Conservation (phyloP, 2,888 invertebrate genomes). For the Ypsolopha sequella region DNA sequence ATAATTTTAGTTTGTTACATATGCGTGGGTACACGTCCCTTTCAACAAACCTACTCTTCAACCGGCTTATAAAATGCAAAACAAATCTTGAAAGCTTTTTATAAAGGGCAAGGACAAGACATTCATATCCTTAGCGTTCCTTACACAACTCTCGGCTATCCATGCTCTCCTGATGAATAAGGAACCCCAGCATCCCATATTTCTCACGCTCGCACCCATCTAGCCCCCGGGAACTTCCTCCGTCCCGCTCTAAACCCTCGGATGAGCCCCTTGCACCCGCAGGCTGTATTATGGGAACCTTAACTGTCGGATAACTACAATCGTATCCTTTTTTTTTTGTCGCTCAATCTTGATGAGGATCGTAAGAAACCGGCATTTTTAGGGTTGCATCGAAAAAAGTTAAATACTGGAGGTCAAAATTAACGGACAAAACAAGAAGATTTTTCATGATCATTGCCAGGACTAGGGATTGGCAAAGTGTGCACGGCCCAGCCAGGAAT, state of each 20-base stretch:
- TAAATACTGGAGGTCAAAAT: too few species aligned
- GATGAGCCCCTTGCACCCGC: slow-evolving; percentile 31
- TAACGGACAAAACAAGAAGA: too few species aligned
- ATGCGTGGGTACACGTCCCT: background rate
- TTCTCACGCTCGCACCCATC: slow-evolving; percentile 62
- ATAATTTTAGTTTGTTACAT: background rate
- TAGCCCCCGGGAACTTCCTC: slow-evolving; percentile 34
- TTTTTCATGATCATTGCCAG: too few species aligned
- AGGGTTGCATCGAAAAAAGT: background rate
- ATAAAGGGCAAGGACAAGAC: background rate
- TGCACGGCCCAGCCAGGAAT: too few species aligned
- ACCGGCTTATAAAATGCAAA: background rate
- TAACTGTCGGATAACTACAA: slow-evolving; percentile 1
- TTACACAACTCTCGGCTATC: slow-evolving; percentile 15
- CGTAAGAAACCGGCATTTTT: background rate
- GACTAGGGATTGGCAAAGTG: too few species aligned
- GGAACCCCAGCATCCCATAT: slow-evolving; percentile 57
- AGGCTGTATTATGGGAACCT: slow-evolving; percentile 27
- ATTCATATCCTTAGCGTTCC: slow-evolving; percentile 8
- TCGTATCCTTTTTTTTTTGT: slow-evolving; percentile 1
- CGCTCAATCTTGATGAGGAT: background rate
- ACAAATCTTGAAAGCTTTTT: background rate
- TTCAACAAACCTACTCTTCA: background rate
- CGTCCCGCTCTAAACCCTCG: slow-evolving; percentile 42
- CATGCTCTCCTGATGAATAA: slow-evolving; percentile 42